Evolutionary conservation across 2,797 vertebrate species (phyloP), one percentile per base, ranked within the genome.

Genomic region (Characodon lateralis): DNA sequence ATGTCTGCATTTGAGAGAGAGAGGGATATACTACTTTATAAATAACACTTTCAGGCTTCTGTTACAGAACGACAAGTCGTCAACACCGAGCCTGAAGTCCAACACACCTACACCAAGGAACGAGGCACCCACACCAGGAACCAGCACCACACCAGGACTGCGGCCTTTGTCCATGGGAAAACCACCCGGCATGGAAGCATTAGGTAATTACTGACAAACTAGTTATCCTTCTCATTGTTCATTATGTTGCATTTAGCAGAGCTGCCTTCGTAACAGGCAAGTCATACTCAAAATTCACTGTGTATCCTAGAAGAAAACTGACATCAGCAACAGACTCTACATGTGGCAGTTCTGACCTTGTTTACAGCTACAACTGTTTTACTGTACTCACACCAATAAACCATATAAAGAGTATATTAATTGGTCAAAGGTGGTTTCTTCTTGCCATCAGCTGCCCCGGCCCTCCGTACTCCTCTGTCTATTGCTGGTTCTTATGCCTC

Each of bases 71-170:
- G 98, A 99, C 92, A 99, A 99, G 89, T 98, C 98, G 0, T 98
- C 97, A 1, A 99, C 97, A 0, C 98, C 98, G 0, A 97, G 97
- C 77, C 95, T 98, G 83, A 99, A 99, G 92, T 98, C 98, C 31
- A 98, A 97, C 93, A 98, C 98, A 3, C 98, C 98, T 0, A 99
- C 97, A 0, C 98, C 97, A 0, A 95, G 98, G 82, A 99, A 97
- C 0, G 98, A 99, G 0, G 97, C 96, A 1, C 97, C 97, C 0
- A 98, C 97, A 78, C 97, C 98, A 0, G 98, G 98, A 87, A 99
- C 98, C 69, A 99, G 98, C 92, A 97, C 96, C 72, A 98, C 97
- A 43, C 97, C 98, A 0, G 98, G 98, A 66, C 96, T 99, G 26
- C 92, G 98, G 87, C 96, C 98, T 0, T 95, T 97, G 0, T 90